Percentiles rank a stretch among this genome's conserved stretches.
phyloP scores from a whole-genome alignment of 2,888 invertebrate genomes.

The Troides oblongomaculatus region DNA sequence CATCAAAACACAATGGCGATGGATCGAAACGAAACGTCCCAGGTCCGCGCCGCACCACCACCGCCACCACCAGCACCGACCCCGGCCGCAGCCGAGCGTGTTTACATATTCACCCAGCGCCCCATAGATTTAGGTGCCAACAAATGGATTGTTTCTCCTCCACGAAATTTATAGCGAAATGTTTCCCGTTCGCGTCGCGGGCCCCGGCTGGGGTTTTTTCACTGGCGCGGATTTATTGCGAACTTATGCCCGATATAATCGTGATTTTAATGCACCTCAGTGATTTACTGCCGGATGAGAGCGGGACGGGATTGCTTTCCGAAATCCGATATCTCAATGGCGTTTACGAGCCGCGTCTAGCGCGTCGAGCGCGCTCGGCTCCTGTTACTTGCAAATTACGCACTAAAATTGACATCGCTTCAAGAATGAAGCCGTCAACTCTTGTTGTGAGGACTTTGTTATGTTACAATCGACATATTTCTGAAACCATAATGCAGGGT shows the following conservation, averaged over 20 bases:
- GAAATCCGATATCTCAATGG: constrained; percentile 78
- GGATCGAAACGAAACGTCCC: too few species aligned
- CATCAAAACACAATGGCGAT: too few species aligned
- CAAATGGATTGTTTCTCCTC: constrained; percentile 64
- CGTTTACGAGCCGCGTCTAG: constrained; percentile 47
- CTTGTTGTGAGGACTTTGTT: too few species aligned
- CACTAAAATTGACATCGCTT: constrained; percentile 8
- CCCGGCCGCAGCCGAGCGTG: constrained; percentile 37
- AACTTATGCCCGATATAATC: constrained; percentile 76
- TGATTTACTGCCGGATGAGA: constrained; percentile 70
- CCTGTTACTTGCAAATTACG: constrained; percentile 51
- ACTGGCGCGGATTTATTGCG: constrained; percentile 69
- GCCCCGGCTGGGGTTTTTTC: constrained; percentile 43
- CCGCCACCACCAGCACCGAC: neutral
- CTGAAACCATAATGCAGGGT: too few species aligned
- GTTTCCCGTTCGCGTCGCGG: constrained; percentile 24
- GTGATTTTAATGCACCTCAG: constrained; percentile 72
- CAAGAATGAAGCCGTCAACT: too few species aligned
- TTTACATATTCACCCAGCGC: constrained; percentile 63
- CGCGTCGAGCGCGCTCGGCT: constrained; percentile 33
- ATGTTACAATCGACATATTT: too few species aligned
- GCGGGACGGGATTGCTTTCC: constrained; percentile 64
- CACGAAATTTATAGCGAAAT: neutral
- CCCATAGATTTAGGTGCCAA: constrained; percentile 68
- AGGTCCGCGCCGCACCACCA: too few species aligned